Evolutionary conservation across 2,888 invertebrate genomes (phyloP).

Genomic region (Linyphia triangularis): DNA sequence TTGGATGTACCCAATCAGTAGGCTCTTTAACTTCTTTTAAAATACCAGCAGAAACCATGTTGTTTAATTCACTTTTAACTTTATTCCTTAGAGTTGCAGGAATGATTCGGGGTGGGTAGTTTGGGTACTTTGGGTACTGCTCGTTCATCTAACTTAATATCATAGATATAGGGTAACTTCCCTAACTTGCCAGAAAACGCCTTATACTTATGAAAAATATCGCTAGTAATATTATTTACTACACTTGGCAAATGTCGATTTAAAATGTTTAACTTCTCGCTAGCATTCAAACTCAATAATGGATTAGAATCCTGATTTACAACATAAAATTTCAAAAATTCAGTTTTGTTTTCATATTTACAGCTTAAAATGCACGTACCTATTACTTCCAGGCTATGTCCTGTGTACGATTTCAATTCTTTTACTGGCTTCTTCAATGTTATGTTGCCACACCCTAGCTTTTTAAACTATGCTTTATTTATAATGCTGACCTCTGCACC

Average conservation of each 20-base stretch:
- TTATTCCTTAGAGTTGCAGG: too few species aligned
- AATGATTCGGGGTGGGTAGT: too few species aligned
- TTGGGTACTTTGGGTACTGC: slow-evolving; percentile 1
- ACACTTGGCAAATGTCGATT: background rate
- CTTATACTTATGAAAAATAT: background rate
- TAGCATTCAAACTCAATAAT: background rate
- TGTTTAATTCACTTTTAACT: too few species aligned
- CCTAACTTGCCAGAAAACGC: background rate
- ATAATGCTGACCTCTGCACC: background rate
- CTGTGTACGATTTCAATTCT: background rate
- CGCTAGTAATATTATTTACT: background rate
- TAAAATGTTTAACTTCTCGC: background rate
- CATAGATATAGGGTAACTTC: background rate
- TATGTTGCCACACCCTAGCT: background rate
- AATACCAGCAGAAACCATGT: too few species aligned
- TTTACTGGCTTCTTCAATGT: background rate
- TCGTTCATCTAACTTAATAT: slow-evolving; percentile 7
- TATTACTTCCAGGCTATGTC: background rate
- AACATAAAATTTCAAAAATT: background rate
- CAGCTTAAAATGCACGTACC: background rate
- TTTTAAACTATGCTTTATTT: background rate
- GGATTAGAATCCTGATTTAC: background rate
- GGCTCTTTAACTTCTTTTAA: too few species aligned
- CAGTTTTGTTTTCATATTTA: background rate
- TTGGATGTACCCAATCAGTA: slow-evolving; percentile 35